Base-by-base conservation (phyloP, 2,888 invertebrate species). In the Gortyna flavago region DNA sequence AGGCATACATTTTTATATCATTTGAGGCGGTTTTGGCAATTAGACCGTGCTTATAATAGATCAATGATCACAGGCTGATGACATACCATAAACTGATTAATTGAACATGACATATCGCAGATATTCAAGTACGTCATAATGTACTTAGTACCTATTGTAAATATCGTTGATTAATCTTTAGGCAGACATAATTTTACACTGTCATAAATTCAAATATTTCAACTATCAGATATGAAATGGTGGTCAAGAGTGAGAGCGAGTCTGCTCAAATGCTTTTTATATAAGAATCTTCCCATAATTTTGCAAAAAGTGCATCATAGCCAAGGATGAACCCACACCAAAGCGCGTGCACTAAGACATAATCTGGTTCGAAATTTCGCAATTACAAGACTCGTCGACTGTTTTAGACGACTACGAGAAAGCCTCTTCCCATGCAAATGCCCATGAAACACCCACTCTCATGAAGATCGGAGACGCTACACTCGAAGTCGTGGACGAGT, bases 151-250 rank as follows among this genome's bases (percentile, higher is more conserved):
- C 35, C 3, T 29, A 13, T 64, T 83, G 29, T 29, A 73, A 72
- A 72, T 78, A 81, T 41, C 16, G 35, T 35, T 6, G 38, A 83
- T 68, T 67, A 21, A 76, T 79, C 76, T 66, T 8, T 35, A 76
- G 59, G 81, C 65, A 82, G 65, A 61, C 66, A 75, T 81, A 51
- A 41, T 59, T 59, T 75, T 66, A 51, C 18, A 35, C 0, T 65
- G 41, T 16, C 7, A 75, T 81, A 75, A 59, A 75, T 57, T 65
- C 16, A 18, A 57, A 16, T 21, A 18, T 29, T 72, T 80, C 25
- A 54, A 18, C 9, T 51, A 35, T 59, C 57, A 35, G 29, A 29
- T 57, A 48, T 29, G 8, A 29, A 29, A 57, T 29, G 0, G 18
- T 66, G 18, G 44, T 48, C n/a, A 57, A 57, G 54, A 13, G n/a